Base-by-base conservation (phyloP, 2,113 vertebrate genomes). In the Mirza zaza region DNA sequence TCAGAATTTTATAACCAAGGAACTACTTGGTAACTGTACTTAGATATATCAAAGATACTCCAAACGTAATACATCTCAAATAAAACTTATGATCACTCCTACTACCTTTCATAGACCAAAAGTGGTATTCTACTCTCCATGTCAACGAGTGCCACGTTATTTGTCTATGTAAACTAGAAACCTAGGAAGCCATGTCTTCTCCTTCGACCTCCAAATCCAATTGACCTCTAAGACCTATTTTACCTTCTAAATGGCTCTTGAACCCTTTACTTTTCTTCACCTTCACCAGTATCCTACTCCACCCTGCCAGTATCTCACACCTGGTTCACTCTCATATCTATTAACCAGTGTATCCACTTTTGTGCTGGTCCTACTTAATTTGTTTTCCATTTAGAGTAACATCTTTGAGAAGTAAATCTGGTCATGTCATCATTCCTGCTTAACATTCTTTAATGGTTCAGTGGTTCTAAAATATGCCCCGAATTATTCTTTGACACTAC, bases 321-420 rank as follows among this genome's bases (percentile, higher is more conserved):
- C 27, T 32, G 25, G 7, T 29, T 90, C 36, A 6, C 27, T 59
- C 18, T 90, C 39, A 63, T 77, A 45, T 39, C 52, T 95, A 48
- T 32, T 61, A 85, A 71, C 36, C 34, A 76, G 14, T 23, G 23
- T 25, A 61, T 15, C 39, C 8, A 61, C 52, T 68, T 83, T 27
- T 34, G 45, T 18, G 61, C 27, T 21, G 29, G 25, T 23, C 45
- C 36, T 90, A 67, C 70, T 95, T 77, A 63, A 91, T 63, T 86
- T 90, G 63, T 79, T 70, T 80, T 55, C 45, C 86, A 86, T 21
- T 82, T 42, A 82, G 75, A 95, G n/a, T 61, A 25, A 45, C 20
- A 76, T 61, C 90, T 93, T 95, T 82, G n/a, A 93, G 88, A 95
- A 76, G 42, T 23, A 86, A 76, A 86, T 77, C n/a, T 61, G 42